A percentile compares a stretch with the other conserved stretches of the same genome.
These are phyloP conservation scores for Acyrthosiphon pisum DNA, from an alignment of 1,140 invertebrate species.

Conservation along the genomic window DNA sequence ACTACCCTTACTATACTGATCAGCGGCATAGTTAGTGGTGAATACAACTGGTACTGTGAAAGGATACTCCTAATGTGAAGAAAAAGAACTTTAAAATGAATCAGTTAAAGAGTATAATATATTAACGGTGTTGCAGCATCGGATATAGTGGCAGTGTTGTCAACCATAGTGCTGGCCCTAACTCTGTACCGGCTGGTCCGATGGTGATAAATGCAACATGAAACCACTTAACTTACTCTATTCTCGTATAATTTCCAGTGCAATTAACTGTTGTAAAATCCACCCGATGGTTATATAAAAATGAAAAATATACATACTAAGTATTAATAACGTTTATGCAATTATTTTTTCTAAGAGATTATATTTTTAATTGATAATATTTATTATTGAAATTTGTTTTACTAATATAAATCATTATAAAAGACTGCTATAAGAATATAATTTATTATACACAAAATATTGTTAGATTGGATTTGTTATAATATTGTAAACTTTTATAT, in stretches of 20 bases:
- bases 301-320: neutral
- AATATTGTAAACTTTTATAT: no score
- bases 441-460: no score
- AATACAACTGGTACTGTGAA: no score
- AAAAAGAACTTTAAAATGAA: neutral
- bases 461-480: no score
- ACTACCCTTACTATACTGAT: neutral
- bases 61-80: neutral
- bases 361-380: neutral
- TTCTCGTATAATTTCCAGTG: no score
- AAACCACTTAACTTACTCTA: no score
- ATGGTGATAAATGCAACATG: no score
- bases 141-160: neutral
- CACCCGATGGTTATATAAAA: neutral
- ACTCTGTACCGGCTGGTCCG: no score
- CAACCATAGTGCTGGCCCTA: no score
- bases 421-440: neutral
- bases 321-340: neutral
- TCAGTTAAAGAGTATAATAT: neutral
- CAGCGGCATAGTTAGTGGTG: neutral
- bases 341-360: neutral
- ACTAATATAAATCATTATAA: neutral
- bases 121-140: neutral
- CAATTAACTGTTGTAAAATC: no score
- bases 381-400: neutral